Evolutionary conservation across 1,140 invertebrate genomes (phyloP), one percentile per base, ranked within the genome.

Genomic region (Orussus abietinus): DNA sequence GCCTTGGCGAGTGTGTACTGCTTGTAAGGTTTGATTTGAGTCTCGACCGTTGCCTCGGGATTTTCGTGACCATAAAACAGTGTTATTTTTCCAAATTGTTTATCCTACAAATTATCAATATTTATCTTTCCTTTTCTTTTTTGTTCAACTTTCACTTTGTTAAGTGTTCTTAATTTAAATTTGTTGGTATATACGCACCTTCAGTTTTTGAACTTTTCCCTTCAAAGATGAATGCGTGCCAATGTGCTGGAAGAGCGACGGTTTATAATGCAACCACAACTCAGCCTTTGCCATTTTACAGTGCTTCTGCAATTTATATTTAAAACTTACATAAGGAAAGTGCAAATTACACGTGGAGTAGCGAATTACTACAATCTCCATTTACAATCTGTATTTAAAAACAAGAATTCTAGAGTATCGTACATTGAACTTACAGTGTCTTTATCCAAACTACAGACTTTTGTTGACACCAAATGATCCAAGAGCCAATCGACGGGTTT

Each of bases 401-500:
- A 44, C 31, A 38, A 38, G n/a, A 18, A 4, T 13, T 34, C 17
- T 29, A 18, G 14, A 22, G 14, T 10, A 40, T 47, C 5, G 35
- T 12, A 28, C 31, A 45, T 51, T n/a, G n/a, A n/a, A 80, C 83
- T 81, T 74, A 90, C 87, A 42, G 75, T 72, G 64, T 86, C 84
- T 66, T 87, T 89, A 52, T 92, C 88, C 36, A 88, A 83, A 49
- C 83, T 85, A 66, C 95, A 98, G 13, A 92, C 85, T 75, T 92
- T 92, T 0, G 93, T 92, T 45, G 86, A 84, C 19, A 96, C 82
- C 37, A 95, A 82, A 69, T 94, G 85, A 51, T 95, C 92, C 4
- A 98, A 73, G 1, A 98, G 73, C 95, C 95, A 98, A 66, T 98
- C 95, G 0, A 96, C 92, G 0, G 95, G 95, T 73, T 97, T 96